Evolutionary conservation across 2,797 vertebrate species (phyloP).

Genomic region (Glossophaga mutica): DNA sequence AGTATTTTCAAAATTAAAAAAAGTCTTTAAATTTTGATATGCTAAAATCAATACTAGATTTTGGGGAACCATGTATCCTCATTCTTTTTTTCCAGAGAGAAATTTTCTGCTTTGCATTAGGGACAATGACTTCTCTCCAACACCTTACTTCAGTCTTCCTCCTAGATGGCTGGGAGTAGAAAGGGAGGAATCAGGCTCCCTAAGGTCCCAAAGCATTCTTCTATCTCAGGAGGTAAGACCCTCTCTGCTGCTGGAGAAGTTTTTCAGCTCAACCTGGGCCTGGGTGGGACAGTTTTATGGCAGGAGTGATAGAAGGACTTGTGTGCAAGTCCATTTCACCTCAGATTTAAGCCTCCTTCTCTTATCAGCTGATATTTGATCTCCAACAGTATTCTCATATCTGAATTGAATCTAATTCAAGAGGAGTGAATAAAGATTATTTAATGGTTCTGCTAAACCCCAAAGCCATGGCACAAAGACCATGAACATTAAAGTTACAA

Average conservation of each 20-base stretch:
- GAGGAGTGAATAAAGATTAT: neutral
- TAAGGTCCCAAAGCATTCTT: neutral
- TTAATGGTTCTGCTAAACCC: neutral
- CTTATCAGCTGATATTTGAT: neutral
- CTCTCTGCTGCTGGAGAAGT: neutral
- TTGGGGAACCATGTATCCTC: neutral
- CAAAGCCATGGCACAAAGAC: neutral
- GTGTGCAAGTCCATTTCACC: neutral
- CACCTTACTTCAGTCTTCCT: neutral
- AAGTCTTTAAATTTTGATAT: neutral
- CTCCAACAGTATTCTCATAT: neutral
- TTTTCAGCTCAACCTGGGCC: neutral
- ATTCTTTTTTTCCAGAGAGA: neutral
- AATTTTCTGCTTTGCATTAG: neutral
- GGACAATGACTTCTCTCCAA: neutral
- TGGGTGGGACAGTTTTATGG: neutral
- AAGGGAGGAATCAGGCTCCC: neutral
- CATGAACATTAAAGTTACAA: neutral
- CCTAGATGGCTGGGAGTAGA: neutral
- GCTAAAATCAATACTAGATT: conserved; percentile 14
- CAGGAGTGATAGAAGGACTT: neutral
- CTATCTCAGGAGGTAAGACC: neutral
- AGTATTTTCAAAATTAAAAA: neutral
- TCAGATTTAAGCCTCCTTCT: neutral
- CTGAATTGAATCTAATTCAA: neutral